Evolutionary conservation across 1,140 invertebrate genomes (phyloP), one percentile per base, ranked within the genome.

Genomic region (Ruditapes philippinarum): DNA sequence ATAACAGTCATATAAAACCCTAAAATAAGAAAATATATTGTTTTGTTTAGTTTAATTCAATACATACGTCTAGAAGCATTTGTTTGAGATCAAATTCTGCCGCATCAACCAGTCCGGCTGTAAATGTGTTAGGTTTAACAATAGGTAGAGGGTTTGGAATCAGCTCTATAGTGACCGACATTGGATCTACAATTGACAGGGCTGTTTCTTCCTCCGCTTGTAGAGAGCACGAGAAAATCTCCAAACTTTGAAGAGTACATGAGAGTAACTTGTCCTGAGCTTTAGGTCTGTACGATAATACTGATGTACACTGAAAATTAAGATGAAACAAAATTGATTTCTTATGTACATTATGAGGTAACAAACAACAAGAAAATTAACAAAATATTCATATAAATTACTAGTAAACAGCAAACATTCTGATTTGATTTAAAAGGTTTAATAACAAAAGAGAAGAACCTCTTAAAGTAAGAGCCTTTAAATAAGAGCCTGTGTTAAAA

Each of bases 121-220:
- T 83, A 22, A 79, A 62, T 14, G 36, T 28, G 22, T 78, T 85
- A 12, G 70, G 89, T 60, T 80, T 86, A 25, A 81, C 73, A 31
- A 92, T 86, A 4, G 93, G 92, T 19, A 93, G 81, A 42, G 94
- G 93, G 86, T 94, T 94, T 36, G 91, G 93, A 89, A 95, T 95
- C 36, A 96, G 91, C 57, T 96, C 95, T 25, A 96, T 93, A 60
- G 90, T 98, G 22, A 98, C 91, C n/a, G 78, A 96, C 9, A 98
- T 97, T 0, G 99, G 99, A 96, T 99, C 98, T 68, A 99, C 98
- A 90, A 99, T 99, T n/a, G 98, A 98, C 7, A 99, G 96, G 0
- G 98, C 98, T 0, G 98, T 99, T 94, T 99, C 98, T 85, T 99
- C 98, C 96, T 99, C 98, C 89, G 98, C 97, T 11, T 98, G 98